These are phyloP conservation scores for Saxicola maurus DNA, from an alignment of 2,797 vertebrate species.

Conservation along the genomic window DNA sequence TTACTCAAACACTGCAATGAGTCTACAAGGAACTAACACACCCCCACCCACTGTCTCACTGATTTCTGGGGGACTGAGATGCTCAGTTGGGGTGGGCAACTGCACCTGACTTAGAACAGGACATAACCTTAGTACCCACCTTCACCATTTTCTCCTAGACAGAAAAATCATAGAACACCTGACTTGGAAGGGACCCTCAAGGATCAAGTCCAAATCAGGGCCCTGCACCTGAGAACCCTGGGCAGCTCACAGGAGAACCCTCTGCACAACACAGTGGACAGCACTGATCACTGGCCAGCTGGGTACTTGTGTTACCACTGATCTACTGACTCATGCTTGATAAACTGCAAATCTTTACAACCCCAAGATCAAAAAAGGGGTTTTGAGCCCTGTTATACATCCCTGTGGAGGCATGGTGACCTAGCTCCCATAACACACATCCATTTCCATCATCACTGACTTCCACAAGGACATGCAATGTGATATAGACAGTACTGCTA, in stretches of 20 bases:
- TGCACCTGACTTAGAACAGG: not conserved
- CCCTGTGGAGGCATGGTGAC: accelerated
- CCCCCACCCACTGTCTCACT: not conserved
- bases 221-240: not conserved
- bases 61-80: not conserved
- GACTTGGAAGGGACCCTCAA: not conserved
- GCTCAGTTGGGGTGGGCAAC: not conserved
- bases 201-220: not conserved
- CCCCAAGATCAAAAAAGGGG: not conserved
- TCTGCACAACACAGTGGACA: not conserved
- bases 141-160: not conserved
- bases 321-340: not conserved
- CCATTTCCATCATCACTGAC: not conserved
- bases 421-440: not conserved
- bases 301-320: accelerated
- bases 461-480: not conserved
- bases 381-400: not conserved
- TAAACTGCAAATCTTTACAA: not conserved
- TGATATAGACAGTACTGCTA: not conserved
- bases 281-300: not conserved
- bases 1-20: not conserved
- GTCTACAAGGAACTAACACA: not conserved
- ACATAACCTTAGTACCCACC: not conserved
- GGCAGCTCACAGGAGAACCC: not conserved
- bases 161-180: not conserved